Evolutionary conservation across 2,888 invertebrate species (phyloP).

Genomic region (Philhelius pedissequus): DNA sequence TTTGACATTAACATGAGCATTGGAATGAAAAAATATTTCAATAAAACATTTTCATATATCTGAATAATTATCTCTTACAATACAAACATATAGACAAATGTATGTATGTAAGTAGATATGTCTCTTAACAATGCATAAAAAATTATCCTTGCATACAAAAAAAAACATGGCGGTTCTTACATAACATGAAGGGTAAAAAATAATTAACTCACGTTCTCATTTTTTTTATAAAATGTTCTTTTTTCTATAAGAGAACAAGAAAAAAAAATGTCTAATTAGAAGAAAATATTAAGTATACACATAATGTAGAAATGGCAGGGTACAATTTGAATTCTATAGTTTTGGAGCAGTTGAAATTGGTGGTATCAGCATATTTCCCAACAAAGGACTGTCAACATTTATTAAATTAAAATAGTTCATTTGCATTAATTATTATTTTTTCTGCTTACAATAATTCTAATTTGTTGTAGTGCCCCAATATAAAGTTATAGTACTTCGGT

Average conservation of each 20-base stretch:
- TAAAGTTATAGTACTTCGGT: no score
- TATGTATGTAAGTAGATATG: neutral
- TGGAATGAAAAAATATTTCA: conserved; percentile 1
- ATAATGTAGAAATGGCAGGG: neutral
- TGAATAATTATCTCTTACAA: neutral
- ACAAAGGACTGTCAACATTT: neutral
- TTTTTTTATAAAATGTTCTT: neutral
- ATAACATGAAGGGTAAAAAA: neutral
- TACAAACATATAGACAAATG: neutral
- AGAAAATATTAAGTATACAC: no score
- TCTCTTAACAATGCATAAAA: neutral
- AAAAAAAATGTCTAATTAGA: neutral
- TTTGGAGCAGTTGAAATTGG: neutral
- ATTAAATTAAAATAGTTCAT: no score
- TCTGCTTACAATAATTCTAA: no score
- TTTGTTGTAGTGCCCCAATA: no score
- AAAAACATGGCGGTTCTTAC: neutral
- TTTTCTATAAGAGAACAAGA: neutral
- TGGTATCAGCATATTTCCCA: neutral
- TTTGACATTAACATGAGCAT: conserved; percentile 16
- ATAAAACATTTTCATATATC: conserved; percentile 5
- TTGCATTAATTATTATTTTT: no score
- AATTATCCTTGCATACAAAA: neutral
- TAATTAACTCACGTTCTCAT: neutral
- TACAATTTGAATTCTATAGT: neutral